Base-by-base conservation (phyloP, 1,140 invertebrate genomes). In the Chionoecetes opilio region DNA sequence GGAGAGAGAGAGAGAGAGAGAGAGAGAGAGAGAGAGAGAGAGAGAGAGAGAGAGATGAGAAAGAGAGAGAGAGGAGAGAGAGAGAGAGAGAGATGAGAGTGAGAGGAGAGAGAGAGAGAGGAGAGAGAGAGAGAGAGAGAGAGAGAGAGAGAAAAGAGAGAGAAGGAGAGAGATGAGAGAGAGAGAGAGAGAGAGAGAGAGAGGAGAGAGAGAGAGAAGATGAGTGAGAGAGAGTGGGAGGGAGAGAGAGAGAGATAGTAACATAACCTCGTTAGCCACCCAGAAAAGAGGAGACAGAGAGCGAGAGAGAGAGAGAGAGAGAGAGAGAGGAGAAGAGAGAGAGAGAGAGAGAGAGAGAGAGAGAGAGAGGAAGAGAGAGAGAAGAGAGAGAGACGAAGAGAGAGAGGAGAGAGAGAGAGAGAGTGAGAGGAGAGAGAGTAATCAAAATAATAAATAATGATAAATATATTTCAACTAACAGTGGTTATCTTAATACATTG, bases 31-130 rank as follows among this genome's bases (percentile, higher is more conserved):
- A 87, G 85, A 87, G 85, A 87, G 32, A 38, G 37, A 38, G 63
- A 75, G 63, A 75, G 63, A 75, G 41, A 63, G 89, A 91, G 38
- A 41, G 46, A 91, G 37, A 37, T 5, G 46, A 29, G n/a, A 90
- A 31, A 89, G 21, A 9, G 9, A 26, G 53, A 75, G 53, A 75
- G 53, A 75, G 53, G n/a, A 87, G 85, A 87, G 85, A 87, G 85
- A 87, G 85, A 87, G 31, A 87, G 85, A 87, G 85, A 87, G 32
- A 87, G 85, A 63, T n/a, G n/a, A n/a, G n/a, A n/a, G n/a, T n/a
- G n/a, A n/a, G n/a, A n/a, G n/a, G 38, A 91, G 41, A 63, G 89
- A 91, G 38, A 41, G 46, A 91, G 37, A 37, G 37, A 90, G 21
- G 21, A 90, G 14, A 89, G 21, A 9, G 9, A 26, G 53, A 75